Evolutionary conservation across 2,888 invertebrate species (phyloP).

Genomic region (Mythimna pallens): DNA sequence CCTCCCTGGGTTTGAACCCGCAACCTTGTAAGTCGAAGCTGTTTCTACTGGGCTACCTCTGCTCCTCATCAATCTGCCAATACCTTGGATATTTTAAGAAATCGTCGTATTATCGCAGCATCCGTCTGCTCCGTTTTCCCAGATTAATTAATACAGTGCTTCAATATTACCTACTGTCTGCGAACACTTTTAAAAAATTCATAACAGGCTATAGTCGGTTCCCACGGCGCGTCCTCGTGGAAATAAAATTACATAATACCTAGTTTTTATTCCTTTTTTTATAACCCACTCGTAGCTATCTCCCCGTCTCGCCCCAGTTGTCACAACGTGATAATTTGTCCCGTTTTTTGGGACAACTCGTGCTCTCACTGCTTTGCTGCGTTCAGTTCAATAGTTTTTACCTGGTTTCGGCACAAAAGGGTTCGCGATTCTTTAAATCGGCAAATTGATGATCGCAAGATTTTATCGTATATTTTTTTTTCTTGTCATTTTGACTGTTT

Average conservation of each 20-base stretch:
- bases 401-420: slow-evolving; percentile 3
- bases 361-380: not conserved
- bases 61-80: not conserved
- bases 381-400: slow-evolving; percentile 20
- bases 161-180: slow-evolving; percentile 5
- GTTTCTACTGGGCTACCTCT: no score
- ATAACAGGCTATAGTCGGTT: slow-evolving; percentile 36
- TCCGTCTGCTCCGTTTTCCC: not conserved
- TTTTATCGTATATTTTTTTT: slow-evolving; percentile 5
- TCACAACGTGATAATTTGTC: slow-evolving; percentile 46
- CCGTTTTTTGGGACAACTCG: slow-evolving; percentile 21
- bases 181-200: slow-evolving; percentile 35
- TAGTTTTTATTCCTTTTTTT: slow-evolving; percentile 46
- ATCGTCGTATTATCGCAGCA: not conserved
- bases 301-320: slow-evolving; percentile 45
- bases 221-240: slow-evolving; percentile 33
- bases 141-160: slow-evolving; percentile 2
- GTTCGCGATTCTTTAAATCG: slow-evolving; percentile 8
- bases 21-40: no score
- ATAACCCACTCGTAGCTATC: slow-evolving; percentile 24
- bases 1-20: no score
- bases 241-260: slow-evolving; percentile 51
- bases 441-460: slow-evolving; percentile 13
- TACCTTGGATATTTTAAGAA: not conserved
- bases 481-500: not conserved